Evolutionary conservation across 1,140 invertebrate genomes (phyloP).

Genomic region (Adelges cooleyi): DNA sequence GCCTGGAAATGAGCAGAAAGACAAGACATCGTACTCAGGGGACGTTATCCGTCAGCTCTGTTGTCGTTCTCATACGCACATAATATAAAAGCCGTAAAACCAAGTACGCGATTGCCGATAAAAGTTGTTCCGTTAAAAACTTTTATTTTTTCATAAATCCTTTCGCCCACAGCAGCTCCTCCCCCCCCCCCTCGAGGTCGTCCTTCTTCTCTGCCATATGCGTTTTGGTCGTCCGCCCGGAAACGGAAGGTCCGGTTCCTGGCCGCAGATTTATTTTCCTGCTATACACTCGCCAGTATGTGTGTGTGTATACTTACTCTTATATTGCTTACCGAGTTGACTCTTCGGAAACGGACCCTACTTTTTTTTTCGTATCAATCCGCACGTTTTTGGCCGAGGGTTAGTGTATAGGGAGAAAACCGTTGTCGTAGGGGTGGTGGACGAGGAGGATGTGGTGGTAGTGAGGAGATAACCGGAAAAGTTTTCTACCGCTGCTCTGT

Average conservation of each 20-base stretch:
- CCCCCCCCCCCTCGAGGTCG: neutral
- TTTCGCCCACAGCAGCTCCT: neutral
- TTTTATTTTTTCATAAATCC: conserved; percentile 18
- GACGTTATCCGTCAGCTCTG: neutral
- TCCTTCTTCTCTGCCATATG: too few species aligned
- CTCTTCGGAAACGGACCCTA: conserved; percentile 10
- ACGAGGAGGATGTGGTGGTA: too few species aligned
- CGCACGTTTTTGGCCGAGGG: neutral
- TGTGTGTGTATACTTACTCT: neutral
- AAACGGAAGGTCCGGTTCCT: conserved; percentile 25
- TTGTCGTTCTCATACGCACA: conserved; percentile 3
- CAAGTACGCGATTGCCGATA: conserved; percentile 11
- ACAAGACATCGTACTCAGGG: neutral
- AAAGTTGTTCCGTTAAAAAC: conserved; percentile 27
- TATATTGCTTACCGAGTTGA: neutral
- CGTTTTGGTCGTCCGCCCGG: conserved; percentile 2
- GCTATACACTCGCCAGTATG: neutral
- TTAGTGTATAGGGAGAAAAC: too few species aligned
- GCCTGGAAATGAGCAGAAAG: conserved; percentile 9
- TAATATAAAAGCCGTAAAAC: conserved; percentile 12
- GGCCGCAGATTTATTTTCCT: conserved; percentile 17
- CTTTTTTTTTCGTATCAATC: neutral
- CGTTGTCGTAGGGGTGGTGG: too few species aligned
- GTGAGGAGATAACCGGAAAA: conserved; percentile 23
- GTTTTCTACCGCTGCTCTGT: neutral